These are phyloP conservation scores for Ploceus nigricollis DNA, from an alignment of 2,113 vertebrate species.

Conservation along the genomic window DNA sequence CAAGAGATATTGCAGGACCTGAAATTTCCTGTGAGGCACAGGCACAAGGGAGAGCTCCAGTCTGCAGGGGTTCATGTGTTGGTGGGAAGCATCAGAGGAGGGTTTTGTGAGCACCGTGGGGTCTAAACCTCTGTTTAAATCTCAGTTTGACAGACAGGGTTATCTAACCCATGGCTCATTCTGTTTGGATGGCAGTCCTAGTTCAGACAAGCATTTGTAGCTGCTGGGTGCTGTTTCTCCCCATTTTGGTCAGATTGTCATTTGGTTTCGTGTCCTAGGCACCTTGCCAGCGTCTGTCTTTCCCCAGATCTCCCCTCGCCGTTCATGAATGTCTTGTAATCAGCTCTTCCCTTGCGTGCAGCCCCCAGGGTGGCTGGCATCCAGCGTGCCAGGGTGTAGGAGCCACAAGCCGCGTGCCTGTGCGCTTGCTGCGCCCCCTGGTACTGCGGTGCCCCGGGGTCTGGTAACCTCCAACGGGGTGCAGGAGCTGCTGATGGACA, in stretches of 20 bases:
- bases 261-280: neutral
- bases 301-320: neutral
- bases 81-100: neutral
- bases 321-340: neutral
- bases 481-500: neutral
- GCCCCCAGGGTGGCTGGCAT: neutral
- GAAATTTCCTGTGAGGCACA: neutral
- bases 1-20: neutral
- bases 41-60: neutral
- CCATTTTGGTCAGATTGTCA: neutral
- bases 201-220: neutral
- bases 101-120: neutral
- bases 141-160: neutral
- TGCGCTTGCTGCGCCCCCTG: neutral
- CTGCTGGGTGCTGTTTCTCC: neutral
- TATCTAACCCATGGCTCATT: neutral
- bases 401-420: fast-evolving
- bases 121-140: neutral
- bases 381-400: fast-evolving
- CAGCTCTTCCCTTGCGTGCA: fast-evolving
- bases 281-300: neutral
- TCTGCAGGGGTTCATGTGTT: neutral
- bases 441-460: neutral
- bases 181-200: neutral
- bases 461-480: fast-evolving